Evolutionary conservation across 2,113 vertebrate genomes (phyloP).

Genomic region (Hylia prasina): DNA sequence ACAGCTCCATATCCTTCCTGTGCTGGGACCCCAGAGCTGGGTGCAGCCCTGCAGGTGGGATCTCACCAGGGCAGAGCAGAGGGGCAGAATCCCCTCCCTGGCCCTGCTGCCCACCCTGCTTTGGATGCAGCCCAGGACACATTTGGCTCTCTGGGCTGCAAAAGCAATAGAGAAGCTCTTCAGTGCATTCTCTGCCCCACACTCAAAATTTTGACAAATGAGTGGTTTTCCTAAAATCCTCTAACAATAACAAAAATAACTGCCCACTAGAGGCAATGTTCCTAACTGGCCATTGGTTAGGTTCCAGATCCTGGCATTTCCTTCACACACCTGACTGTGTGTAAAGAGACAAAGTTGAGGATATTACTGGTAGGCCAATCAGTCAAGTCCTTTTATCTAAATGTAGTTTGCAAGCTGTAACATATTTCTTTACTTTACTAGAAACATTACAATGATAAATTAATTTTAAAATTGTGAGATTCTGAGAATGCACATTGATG

Average conservation of each 20-base stretch:
- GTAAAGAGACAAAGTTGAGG: background rate
- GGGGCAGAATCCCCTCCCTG: background rate
- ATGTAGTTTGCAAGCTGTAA: background rate
- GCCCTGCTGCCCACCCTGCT: accelerated
- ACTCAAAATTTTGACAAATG: background rate
- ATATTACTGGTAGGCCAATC: background rate
- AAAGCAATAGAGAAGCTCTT: background rate
- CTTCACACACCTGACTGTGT: background rate
- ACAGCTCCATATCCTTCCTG: background rate
- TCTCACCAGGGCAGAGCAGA: background rate
- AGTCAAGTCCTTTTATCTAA: background rate
- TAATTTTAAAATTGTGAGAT: background rate
- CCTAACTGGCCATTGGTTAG: background rate
- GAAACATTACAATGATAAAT: background rate
- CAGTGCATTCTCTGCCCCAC: background rate
- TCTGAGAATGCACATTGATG: background rate
- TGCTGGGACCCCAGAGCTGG: background rate
- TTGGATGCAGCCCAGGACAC: background rate
- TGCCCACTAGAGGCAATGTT: background rate
- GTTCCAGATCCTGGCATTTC: background rate
- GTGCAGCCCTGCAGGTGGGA: accelerated
- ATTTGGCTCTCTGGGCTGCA: background rate
- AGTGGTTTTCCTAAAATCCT: background rate
- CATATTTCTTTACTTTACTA: background rate
- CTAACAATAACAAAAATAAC: background rate